A percentile compares a stretch with the other conserved stretches of the same genome.
Conservation (phyloP, 1,140 invertebrate genomes). For the Trigoniulus corallinus region DNA sequence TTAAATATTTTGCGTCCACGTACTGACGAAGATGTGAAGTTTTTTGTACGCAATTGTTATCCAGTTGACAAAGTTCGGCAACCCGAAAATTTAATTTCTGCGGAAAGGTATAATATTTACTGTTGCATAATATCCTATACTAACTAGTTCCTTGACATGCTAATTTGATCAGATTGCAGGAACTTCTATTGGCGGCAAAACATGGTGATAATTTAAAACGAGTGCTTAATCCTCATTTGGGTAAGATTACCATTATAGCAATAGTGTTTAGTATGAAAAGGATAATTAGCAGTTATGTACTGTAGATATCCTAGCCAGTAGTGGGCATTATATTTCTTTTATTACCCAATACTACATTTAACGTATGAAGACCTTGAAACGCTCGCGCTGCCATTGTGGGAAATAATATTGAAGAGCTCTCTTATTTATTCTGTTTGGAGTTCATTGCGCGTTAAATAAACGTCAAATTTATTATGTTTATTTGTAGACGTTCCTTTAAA, state of each 20-base stretch:
- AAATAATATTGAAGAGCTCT: too few species aligned
- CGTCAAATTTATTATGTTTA: too few species aligned
- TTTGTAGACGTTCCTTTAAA: too few species aligned
- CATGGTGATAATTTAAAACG: slow-evolving; percentile 65
- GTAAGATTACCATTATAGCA: slow-evolving; percentile 27
- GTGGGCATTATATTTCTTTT: too few species aligned
- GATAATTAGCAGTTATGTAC: too few species aligned
- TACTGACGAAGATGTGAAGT: slow-evolving; percentile 79
- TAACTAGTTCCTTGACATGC: slow-evolving; percentile 12
- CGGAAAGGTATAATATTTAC: slow-evolving; percentile 17
- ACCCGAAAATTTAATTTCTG: slow-evolving; percentile 31
- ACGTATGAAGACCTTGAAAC: too few species aligned
- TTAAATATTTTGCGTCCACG: slow-evolving; percentile 85
- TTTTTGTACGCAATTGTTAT: slow-evolving; percentile 83
- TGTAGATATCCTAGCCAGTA: too few species aligned
- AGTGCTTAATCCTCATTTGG: slow-evolving; percentile 59
- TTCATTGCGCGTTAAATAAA: too few species aligned
- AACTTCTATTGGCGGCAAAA: slow-evolving; percentile 47
- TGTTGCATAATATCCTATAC: neutral
- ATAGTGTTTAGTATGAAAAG: too few species aligned
- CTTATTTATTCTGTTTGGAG: too few species aligned
- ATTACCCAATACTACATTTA: too few species aligned
- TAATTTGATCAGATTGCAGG: slow-evolving; percentile 22
- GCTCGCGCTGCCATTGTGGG: too few species aligned
- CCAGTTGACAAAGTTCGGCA: slow-evolving; percentile 55